Evolutionary conservation across 2,797 vertebrate genomes (phyloP), one percentile per base, ranked within the genome.

Genomic region (Loris lydekkerianus): DNA sequence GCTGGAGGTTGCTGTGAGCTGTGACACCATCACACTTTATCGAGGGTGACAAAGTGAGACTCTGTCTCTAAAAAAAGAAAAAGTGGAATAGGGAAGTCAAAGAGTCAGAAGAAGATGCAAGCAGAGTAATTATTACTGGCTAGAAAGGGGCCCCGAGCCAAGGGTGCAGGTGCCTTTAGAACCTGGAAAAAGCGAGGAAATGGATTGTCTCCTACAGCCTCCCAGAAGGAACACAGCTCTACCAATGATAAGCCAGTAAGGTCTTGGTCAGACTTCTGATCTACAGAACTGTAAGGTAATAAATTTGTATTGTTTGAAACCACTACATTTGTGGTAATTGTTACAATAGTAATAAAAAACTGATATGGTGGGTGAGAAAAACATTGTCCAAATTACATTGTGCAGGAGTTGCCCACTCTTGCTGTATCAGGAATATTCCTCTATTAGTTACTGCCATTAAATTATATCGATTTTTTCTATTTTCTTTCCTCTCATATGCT

Each of bases 271-370:
- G 78, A 88, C 25, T 72, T 88, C 56, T 72, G 56, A 77, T n/a
- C 25, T 63, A 34, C 58, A 93, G 58, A 65, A 61, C 58, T 90
- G n/a, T 94, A 61, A 87, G 43, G 25, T 82, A 91, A 80, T 88
- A 69, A 34, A 3, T 60, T 67, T 65, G 56, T 88, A 20, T 27
- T 84, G 37, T 65, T 77, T 84, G 31, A 56, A 92, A n/a, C 15
- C 56, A 67, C 31, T 53, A 61, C 67, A 7, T 73, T 67, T 67
- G 49, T 89, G 27, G 27, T 56, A 43, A 76, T 86, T 86, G 49
- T 75, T 86, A 81, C 0, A 73, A 34, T 37, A 75, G 40, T 53
- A 75, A 37, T 61, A 89, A 53, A 91, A 86, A 81, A 76, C 10
- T 46, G 85, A 53, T 69, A 90, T 9, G 58, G 10, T 91, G 46